Base-by-base conservation (phyloP, 2,888 invertebrate species). In the Drosophila koepferae region DNA sequence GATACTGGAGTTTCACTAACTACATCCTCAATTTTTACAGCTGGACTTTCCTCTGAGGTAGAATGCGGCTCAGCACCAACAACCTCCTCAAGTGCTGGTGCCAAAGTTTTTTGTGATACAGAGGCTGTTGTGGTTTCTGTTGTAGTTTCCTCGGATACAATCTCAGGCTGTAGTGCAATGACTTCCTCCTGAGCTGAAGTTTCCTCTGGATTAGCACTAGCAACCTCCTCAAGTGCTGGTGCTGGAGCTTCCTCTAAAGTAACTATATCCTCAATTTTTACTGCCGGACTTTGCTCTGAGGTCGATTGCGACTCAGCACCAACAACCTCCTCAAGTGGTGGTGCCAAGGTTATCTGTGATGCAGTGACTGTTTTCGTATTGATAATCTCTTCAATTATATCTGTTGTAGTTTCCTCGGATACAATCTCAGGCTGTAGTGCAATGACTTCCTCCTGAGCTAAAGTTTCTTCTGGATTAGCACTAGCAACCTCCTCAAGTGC, bases 261-360 rank as follows among this genome's bases (percentile, higher is more conserved):
- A 28, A 28, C 28, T 28, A 6, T 4, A 28, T 28, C 28, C 6
- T 28, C 28, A 5, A 28, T 28, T 28, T 28, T 28, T 28, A 28
- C 12, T 18, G 34, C 49, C 16, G 54, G n/a, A 41, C 10, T 31
- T 56, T 61, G 36, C 3, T 48, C 14, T 6, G 9, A 1, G 1
- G 5, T 3, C 2, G 20, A 14, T 16, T 53, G 31, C 10, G 10
- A 10, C 9, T 54, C 38, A 10, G n/a, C n/a, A 40, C 34, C 12
- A 49, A 48, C 62, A 38, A 38, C 18, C 9, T 56, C 34, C 43
- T 28, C 48, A 40, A 34, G 18, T 49, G 43, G 10, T 62, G 23
- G 16, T 9, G 44, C 3, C n/a, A 44, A 10, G 18, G 14, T 34
- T 49, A 31, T n/a, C 1, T 49, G n/a, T 31, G 10, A 16, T 31